Base-by-base conservation (phyloP, 2,113 vertebrate genomes). In the Eolophus roseicapilla region DNA sequence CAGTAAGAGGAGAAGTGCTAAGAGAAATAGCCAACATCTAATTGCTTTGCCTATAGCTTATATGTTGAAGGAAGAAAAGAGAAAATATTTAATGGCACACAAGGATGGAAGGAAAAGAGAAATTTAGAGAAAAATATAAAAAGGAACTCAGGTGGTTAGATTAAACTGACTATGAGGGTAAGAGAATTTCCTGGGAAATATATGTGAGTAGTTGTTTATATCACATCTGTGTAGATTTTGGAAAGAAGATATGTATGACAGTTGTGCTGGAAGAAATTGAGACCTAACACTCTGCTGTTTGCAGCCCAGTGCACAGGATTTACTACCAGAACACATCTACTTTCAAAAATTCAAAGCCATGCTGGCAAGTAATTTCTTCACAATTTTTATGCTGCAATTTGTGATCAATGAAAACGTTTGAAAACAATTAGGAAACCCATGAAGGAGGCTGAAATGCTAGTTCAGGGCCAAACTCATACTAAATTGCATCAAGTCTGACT, bases 241-340 rank as follows among this genome's bases (percentile, higher is more conserved):
- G 10, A 9, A 0, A 47, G 63, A 81, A 50, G 6, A 8, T 19
- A 33, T 0, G 0, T 23, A 52, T n/a, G 41, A 43, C 46, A 35
- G 13, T 33, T 82, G 39, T 44, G 11, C 65, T 87, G 21, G 35
- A 78, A 92, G 73, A 75, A 93, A 75, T 3, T 39, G 31, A 90
- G 29, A 44, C 16, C 23, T 13, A 68, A 17, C 2, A 16, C 13
- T 43, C 33, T 82, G 44, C 20, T 59, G 7, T 88, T 81, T 7
- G 2, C 33, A 85, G 67, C 33, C 7, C 39, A 82, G 6, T 1
- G 3, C 69, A 50, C 23, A 89, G 64, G 18, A 37, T 86, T 86
- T 86, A 13, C 24, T 52, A 2, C 27, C 33, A 55, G 24, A 47
- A 67, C 37, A 57, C 2, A 10, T 3, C 4, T 11, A 17, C 69